These are phyloP conservation scores for Conger conger DNA, from an alignment of 2,113 vertebrate genomes.

Conservation along the genomic window DNA sequence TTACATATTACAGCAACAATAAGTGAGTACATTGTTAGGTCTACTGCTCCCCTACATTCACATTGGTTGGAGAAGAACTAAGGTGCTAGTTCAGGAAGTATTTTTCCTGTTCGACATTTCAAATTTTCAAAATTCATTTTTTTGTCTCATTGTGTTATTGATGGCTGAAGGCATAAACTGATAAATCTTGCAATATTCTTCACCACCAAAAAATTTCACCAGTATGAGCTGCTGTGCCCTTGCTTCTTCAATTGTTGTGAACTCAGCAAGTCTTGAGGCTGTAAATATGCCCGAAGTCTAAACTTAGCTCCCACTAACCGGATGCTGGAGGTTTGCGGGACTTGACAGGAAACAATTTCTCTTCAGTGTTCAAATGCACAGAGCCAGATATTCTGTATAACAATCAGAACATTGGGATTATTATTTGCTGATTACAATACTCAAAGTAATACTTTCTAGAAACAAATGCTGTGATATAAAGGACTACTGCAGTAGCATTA, in stretches of 20 bases:
- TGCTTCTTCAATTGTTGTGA: background rate
- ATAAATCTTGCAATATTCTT: constrained; percentile 34
- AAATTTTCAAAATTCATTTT: no score
- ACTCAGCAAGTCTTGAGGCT: background rate
- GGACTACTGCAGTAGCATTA: no score
- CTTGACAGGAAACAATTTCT: background rate
- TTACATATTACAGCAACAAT: no score
- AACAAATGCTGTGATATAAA: no score
- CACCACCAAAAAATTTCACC: constrained; percentile 42
- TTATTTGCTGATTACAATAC: no score
- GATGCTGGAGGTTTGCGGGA: background rate
- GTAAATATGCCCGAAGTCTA: constrained; percentile 25
- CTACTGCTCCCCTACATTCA: no score
- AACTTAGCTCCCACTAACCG: background rate
- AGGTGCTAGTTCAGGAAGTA: no score
- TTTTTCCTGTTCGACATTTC: no score
- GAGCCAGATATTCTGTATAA: background rate
- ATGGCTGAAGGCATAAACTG: background rate
- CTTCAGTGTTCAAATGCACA: background rate
- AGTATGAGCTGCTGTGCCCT: background rate
- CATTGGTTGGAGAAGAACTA: no score
- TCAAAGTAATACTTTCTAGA: no score
- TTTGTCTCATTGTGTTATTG: background rate
- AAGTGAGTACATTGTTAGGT: no score
- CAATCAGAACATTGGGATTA: no score